Conservation (phyloP, 2,797 vertebrate species). For the Setipinna tenuifilis region DNA sequence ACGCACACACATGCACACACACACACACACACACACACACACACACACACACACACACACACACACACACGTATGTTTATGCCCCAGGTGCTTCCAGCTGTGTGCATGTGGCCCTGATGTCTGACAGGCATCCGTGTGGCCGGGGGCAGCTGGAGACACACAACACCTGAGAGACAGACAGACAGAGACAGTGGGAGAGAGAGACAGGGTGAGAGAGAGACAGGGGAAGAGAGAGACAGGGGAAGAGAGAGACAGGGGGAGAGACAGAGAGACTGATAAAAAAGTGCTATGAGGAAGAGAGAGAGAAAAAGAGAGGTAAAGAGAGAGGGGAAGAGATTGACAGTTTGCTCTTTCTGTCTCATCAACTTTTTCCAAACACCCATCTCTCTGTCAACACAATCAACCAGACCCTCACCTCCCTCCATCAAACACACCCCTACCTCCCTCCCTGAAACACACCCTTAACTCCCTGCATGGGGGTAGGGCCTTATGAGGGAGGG, state of each 20-base stretch:
- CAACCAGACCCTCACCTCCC: not conserved
- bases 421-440: not conserved
- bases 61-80: constrained; percentile 21
- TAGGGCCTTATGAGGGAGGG: no score
- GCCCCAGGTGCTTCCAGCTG: not conserved
- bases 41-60: constrained; percentile 15
- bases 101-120: not conserved
- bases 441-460: no score
- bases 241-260: not conserved
- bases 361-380: no score
- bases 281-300: no score
- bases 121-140: not conserved
- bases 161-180: not conserved
- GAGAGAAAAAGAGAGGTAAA: no score
- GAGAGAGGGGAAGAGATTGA: no score
- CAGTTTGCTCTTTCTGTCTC: no score
- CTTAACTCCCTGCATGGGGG: no score
- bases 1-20: constrained; percentile 17
- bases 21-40: constrained; percentile 26
- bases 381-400: no score
- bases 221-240: no score
- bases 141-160: not conserved
- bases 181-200: constrained; percentile 32
- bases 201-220: not conserved
- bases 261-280: not conserved